phyloP scores from a whole-genome alignment of 1,140 invertebrate genomes.

The Drosophila pseudoobscura region DNA sequence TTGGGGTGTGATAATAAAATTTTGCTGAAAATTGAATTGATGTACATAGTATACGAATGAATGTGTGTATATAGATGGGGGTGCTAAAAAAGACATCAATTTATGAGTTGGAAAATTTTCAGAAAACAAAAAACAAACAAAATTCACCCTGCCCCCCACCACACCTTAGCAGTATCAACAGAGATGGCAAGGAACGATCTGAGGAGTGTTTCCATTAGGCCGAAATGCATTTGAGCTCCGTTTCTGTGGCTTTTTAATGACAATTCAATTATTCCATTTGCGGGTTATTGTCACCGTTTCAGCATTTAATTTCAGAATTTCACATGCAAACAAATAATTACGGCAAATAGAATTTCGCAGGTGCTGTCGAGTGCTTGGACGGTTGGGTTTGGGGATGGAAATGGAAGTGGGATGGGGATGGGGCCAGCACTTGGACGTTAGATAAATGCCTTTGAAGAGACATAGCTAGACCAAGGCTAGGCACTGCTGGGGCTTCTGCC shows the following conservation, averaged over 20 bases:
- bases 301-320: neutral
- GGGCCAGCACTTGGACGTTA: constrained; percentile 23
- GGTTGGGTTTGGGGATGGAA: neutral
- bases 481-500: constrained; percentile 60
- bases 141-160: neutral
- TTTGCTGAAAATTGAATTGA: constrained; percentile 14
- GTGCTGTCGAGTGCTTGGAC: constrained; percentile 23
- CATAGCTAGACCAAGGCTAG: constrained; percentile 16
- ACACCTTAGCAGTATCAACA: constrained; percentile 22
- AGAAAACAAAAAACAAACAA: constrained; percentile 5
- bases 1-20: constrained; percentile 41
- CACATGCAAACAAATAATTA: constrained; percentile 77
- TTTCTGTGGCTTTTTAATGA: constrained; percentile 39
- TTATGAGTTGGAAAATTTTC: constrained; percentile 47
- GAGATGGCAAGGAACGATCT: neutral
- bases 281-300: constrained; percentile 31
- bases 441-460: constrained; percentile 21
- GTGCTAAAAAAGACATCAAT: constrained; percentile 34
- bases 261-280: constrained; percentile 63
- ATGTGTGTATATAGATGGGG: neutral
- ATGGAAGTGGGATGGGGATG: neutral
- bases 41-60: constrained; percentile 1
- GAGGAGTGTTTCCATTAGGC: constrained; percentile 28
- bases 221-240: constrained; percentile 33
- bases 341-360: constrained; percentile 33